A percentile compares a stretch with the other conserved stretches of the same genome.
phyloP scores from a whole-genome alignment of 2,888 invertebrate genomes.

The Phengaris alcon region DNA sequence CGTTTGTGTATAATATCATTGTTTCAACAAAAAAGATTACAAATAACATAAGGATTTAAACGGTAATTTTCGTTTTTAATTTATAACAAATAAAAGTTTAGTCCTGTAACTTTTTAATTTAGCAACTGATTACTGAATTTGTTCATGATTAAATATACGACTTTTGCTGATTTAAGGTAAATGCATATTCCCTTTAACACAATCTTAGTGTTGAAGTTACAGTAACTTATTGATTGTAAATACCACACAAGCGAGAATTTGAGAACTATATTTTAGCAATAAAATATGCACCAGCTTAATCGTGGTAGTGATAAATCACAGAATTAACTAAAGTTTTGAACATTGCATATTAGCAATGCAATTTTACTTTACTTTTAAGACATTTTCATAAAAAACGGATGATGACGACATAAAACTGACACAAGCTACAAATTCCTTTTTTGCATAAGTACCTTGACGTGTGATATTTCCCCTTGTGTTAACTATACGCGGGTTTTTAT shows the following conservation, averaged over 20 bases:
- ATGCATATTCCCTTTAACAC: neutral
- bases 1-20: too few relatives aligned
- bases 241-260: neutral
- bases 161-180: too few relatives aligned
- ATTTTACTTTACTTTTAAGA: neutral
- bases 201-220: neutral
- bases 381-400: too few relatives aligned
- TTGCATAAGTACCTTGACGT: constrained; percentile 10
- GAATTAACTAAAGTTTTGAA: neutral
- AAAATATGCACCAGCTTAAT: neutral
- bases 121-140: too few relatives aligned
- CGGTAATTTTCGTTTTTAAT: too few relatives aligned
- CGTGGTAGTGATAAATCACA: neutral
- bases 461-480: constrained; percentile 21
- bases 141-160: too few relatives aligned
- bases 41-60: too few relatives aligned
- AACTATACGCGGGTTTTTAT: constrained; percentile 18
- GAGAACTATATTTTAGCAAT: neutral
- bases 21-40: too few relatives aligned
- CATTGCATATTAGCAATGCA: neutral
- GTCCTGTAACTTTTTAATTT: too few relatives aligned
- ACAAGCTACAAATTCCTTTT: neutral
- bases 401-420: neutral
- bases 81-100: too few relatives aligned
- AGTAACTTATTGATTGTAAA: neutral